Evolutionary conservation across 2,888 invertebrate species (phyloP).

Genomic region (Chymomyza caudatula): DNA sequence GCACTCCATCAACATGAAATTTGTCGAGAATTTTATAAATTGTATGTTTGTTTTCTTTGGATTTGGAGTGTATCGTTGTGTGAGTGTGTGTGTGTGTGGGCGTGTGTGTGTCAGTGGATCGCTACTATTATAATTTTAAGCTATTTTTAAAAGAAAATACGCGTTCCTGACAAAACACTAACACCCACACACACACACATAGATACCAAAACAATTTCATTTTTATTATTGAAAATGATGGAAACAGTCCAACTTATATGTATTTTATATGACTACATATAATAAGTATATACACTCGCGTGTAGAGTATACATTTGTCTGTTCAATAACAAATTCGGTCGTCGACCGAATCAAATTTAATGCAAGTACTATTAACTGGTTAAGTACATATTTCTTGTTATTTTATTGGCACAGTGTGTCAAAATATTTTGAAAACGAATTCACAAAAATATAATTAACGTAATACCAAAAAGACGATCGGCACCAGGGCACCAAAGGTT

Average conservation of each 20-base stretch:
- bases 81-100: constrained; percentile 10
- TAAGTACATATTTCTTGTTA: too few species aligned
- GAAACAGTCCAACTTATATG: background rate
- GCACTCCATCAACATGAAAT: constrained; percentile 12
- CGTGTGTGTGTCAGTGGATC: constrained; percentile 20
- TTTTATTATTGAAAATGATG: constrained; percentile 38
- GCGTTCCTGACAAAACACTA: constrained; percentile 10
- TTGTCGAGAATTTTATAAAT: constrained; percentile 46
- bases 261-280: background rate
- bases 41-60: constrained; percentile 42
- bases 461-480: too few species aligned
- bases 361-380: background rate
- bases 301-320: background rate
- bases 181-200: constrained; percentile 17
- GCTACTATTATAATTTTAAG: constrained; percentile 18
- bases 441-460: too few species aligned
- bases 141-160: constrained; percentile 56
- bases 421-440: too few species aligned
- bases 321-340: background rate
- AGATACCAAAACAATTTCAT: constrained; percentile 5
- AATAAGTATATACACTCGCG: background rate
- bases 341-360: background rate
- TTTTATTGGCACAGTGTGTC: too few species aligned
- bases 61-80: constrained; percentile 9
- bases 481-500: too few species aligned